Evolutionary conservation across 2,113 vertebrate species (phyloP).

Genomic region (Conger conger): DNA sequence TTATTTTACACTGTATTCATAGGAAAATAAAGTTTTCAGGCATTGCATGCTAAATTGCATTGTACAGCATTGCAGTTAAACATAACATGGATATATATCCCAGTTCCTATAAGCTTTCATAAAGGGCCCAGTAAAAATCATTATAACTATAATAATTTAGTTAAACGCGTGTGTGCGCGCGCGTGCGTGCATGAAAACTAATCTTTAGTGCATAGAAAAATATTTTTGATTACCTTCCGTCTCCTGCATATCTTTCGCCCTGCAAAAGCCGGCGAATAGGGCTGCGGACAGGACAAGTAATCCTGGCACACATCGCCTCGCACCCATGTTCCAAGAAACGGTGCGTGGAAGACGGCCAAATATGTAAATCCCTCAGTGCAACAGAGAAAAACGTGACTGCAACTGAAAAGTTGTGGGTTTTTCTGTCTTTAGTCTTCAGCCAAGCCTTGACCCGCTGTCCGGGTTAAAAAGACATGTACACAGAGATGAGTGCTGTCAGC

Average conservation of each 20-base stretch:
- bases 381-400: neutral
- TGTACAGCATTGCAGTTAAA: neutral
- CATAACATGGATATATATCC: neutral
- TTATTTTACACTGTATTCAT: neutral
- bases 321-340: conserved; percentile 43
- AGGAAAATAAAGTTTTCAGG: neutral
- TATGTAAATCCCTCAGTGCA: neutral
- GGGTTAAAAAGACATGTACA: neutral
- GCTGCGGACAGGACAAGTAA: conserved; percentile 39
- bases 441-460: neutral
- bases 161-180: too few species aligned
- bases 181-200: too few species aligned
- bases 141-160: too few species aligned
- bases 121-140: neutral
- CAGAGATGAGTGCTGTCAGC: neutral
- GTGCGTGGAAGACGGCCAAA: neutral
- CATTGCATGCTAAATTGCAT: neutral
- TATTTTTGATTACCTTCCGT: conserved; percentile 52
- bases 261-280: conserved; percentile 17
- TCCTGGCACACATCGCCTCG: conserved; percentile 26
- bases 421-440: neutral
- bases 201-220: neutral
- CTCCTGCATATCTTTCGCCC: conserved; percentile 47
- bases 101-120: neutral
- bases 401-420: neutral